Evolutionary conservation across 2,888 invertebrate genomes (phyloP).

Genomic region (Dione juno): DNA sequence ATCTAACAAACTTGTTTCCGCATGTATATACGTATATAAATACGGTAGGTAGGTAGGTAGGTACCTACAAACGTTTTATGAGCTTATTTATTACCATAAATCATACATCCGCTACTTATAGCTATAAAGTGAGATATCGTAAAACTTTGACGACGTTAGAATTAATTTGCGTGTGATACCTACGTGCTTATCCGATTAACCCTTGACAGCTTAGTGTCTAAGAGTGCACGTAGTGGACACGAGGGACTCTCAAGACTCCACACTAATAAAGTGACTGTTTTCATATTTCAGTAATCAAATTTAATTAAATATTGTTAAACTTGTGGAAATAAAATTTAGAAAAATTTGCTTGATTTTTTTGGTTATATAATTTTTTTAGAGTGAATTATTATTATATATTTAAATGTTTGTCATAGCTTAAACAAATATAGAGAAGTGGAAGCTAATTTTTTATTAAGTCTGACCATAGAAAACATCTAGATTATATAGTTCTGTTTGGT

Average conservation of each 20-base stretch:
- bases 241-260: constrained; percentile 37
- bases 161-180: constrained; percentile 62
- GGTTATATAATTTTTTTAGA: neutral
- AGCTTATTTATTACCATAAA: constrained; percentile 71
- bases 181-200: constrained; percentile 52
- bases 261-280: constrained; percentile 26
- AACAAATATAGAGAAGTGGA: too few species aligned
- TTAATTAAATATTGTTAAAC: neutral
- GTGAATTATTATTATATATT: too few species aligned
- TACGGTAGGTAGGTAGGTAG: constrained; percentile 40
- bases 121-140: constrained; percentile 60
- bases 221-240: constrained; percentile 26
- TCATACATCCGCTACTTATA: constrained; percentile 75
- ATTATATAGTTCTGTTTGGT: too few species aligned
- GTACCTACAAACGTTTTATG: constrained; percentile 59
- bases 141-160: constrained; percentile 52
- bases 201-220: constrained; percentile 27
- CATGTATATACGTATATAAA: constrained; percentile 52
- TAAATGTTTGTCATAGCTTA: too few species aligned
- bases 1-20: constrained; percentile 66
- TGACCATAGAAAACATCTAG: too few species aligned
- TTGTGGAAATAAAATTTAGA: neutral
- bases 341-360: neutral
- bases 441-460: too few species aligned
- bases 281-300: constrained; percentile 9